A percentile compares a stretch with the other conserved stretches of the same genome.
These are phyloP conservation scores for Epinephelus coioides DNA, from an alignment of 2,797 vertebrate species.

Conservation along the genomic window DNA sequence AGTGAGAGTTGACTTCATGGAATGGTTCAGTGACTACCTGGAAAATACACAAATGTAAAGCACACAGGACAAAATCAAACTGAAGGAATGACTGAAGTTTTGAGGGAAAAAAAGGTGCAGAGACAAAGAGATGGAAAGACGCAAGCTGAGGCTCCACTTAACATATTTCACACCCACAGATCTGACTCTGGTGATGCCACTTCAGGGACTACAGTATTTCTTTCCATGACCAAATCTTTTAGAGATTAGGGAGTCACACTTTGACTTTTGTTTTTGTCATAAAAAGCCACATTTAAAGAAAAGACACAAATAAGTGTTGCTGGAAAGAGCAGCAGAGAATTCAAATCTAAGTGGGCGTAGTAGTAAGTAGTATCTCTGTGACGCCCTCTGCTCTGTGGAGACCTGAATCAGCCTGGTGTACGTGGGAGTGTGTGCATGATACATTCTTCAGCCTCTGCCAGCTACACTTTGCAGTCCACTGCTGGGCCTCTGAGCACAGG, in stretches of 20 bases:
- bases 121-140: neutral
- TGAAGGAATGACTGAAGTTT: slow-evolving; percentile 26
- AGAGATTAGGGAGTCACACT: neutral
- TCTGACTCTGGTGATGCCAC: neutral
- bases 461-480: slow-evolving; percentile 55
- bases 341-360: neutral
- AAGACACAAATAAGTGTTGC: neutral
- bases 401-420: slow-evolving; percentile 8
- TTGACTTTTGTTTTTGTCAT: neutral
- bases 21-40: slow-evolving; percentile 15
- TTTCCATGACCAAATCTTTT: neutral
- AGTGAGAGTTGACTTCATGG: slow-evolving; percentile 33
- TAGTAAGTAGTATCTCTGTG: neutral
- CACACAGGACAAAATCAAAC: neutral
- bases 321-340: slow-evolving; percentile 14
- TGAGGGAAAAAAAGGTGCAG: neutral
- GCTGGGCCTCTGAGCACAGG: slow-evolving; percentile 36
- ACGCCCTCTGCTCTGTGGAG: slow-evolving; percentile 26
- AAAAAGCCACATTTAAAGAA: slow-evolving; percentile 1
- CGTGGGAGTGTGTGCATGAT: slow-evolving; percentile 58
- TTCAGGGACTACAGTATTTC: neutral
- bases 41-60: neutral
- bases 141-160: neutral
- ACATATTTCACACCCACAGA: neutral
- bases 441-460: slow-evolving; percentile 67